A percentile compares a stretch with the other conserved stretches of the same genome.
Evolutionary conservation across 2,113 vertebrate species (phyloP).

Genomic region (Oryzias curvinotus): DNA sequence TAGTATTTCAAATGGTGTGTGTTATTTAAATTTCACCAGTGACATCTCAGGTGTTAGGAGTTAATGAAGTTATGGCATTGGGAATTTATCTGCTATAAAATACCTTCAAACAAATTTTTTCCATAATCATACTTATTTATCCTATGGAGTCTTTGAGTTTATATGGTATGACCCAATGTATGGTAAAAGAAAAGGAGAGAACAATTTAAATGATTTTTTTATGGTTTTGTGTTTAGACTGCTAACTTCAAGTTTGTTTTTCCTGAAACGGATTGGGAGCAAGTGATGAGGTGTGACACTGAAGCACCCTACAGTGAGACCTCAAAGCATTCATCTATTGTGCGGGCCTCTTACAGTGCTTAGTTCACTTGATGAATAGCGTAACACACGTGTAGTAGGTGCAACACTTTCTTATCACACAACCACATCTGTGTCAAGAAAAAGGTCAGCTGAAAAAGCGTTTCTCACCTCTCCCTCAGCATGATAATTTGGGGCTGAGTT

Average conservation of each 20-base stretch:
- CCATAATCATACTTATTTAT: too few species aligned
- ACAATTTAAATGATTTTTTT: too few species aligned
- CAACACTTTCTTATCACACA: slow-evolving; percentile 1
- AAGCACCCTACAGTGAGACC: slow-evolving; percentile 43
- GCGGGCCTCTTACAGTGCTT: slow-evolving; percentile 44
- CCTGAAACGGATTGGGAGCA: slow-evolving; percentile 52
- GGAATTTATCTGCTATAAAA: too few species aligned
- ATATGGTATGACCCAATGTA: too few species aligned
- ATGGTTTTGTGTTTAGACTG: too few species aligned
- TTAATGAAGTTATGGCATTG: too few species aligned
- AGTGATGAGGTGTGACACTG: slow-evolving; percentile 64
- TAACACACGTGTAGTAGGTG: neutral
- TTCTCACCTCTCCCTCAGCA: slow-evolving; percentile 81
- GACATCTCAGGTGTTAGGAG: too few species aligned
- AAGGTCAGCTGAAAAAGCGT: slow-evolving; percentile 40
- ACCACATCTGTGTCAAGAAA: slow-evolving; percentile 13
- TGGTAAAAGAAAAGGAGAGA: too few species aligned
- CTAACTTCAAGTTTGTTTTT: neutral
- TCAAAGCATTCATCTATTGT: slow-evolving; percentile 29
- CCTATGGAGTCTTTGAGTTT: too few species aligned
- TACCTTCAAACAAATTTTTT: too few species aligned
- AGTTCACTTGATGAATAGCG: slow-evolving; percentile 49
- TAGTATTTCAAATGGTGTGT: too few species aligned
- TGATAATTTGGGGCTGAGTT: slow-evolving; percentile 74
- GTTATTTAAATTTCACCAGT: too few species aligned